These are phyloP conservation scores for Numida meleagris DNA, from an alignment of 2,113 vertebrate species.

Conservation along the genomic window DNA sequence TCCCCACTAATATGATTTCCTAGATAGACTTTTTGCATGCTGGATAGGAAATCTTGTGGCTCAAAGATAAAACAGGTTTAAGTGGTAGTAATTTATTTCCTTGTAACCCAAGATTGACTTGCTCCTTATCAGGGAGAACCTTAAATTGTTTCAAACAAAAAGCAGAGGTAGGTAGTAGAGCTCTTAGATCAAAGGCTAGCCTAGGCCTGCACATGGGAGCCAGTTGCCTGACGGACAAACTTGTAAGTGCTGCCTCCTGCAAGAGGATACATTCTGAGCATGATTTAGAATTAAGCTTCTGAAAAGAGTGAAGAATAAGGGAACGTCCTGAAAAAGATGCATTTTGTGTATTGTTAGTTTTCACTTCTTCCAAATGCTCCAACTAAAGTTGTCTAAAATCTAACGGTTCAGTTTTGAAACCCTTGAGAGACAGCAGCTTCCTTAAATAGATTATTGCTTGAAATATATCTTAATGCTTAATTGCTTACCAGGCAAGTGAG, in stretches of 20 bases:
- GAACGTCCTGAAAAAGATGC: neutral
- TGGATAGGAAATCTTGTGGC: constrained; percentile 44
- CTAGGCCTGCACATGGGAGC: constrained; percentile 19
- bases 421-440: neutral
- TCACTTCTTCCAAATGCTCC: neutral
- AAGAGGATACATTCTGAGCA: neutral
- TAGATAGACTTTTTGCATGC: constrained; percentile 20
- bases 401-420: neutral
- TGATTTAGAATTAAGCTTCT: neutral
- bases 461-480: neutral
- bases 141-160: constrained; percentile 58
- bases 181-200: constrained; percentile 64
- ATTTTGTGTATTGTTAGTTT: neutral
- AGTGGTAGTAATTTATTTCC: constrained; percentile 58
- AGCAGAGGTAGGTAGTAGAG: constrained; percentile 48
- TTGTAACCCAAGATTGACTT: constrained; percentile 64
- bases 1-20: constrained; percentile 44
- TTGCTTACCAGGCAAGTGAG: neutral
- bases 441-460: neutral
- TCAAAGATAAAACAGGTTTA: constrained; percentile 58
- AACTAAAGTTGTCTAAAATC: neutral
- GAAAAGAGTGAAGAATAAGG: neutral
- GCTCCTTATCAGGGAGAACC: constrained; percentile 61
- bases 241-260: neutral
- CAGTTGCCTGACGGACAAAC: neutral